Evolutionary conservation across 1,140 invertebrate genomes (phyloP).

Genomic region (Eufriesea mexicana): DNA sequence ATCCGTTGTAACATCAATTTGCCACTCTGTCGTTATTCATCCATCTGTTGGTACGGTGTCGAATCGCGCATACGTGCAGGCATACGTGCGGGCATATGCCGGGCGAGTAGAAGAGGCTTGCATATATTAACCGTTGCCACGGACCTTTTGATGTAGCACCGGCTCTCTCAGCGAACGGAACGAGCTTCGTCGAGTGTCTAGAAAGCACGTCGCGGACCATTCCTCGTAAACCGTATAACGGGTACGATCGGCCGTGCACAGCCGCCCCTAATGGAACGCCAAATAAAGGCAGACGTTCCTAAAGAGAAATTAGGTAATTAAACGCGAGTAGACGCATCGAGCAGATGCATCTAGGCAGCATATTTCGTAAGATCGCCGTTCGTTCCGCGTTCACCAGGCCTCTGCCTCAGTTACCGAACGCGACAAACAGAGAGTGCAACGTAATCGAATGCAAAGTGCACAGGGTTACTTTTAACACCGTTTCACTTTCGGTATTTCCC

Average conservation of each 20-base stretch:
- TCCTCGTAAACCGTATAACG: constrained; percentile 60
- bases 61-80: constrained; percentile 8
- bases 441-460: too few species aligned
- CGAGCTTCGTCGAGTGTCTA: constrained; percentile 43
- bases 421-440: neutral
- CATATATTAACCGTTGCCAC: constrained; percentile 47
- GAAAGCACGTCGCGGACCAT: constrained; percentile 58
- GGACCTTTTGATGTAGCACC: constrained; percentile 62
- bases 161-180: constrained; percentile 37
- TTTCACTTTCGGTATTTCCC: too few species aligned
- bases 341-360: neutral
- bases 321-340: constrained; percentile 5
- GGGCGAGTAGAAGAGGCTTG: neutral
- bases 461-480: too few species aligned
- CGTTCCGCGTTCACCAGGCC: neutral
- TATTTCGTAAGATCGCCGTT: neutral
- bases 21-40: constrained; percentile 52
- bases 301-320: constrained; percentile 48
- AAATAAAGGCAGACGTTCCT: constrained; percentile 58
- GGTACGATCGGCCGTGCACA: constrained; percentile 43
- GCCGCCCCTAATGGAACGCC: constrained; percentile 56
- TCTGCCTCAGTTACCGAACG: neutral
- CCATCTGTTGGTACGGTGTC: constrained; percentile 42
- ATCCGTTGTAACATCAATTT: constrained; percentile 45
- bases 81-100: neutral